phyloP scores from a whole-genome alignment of 2,797 vertebrate genomes.

The Chiroxiphia lanceolata region DNA sequence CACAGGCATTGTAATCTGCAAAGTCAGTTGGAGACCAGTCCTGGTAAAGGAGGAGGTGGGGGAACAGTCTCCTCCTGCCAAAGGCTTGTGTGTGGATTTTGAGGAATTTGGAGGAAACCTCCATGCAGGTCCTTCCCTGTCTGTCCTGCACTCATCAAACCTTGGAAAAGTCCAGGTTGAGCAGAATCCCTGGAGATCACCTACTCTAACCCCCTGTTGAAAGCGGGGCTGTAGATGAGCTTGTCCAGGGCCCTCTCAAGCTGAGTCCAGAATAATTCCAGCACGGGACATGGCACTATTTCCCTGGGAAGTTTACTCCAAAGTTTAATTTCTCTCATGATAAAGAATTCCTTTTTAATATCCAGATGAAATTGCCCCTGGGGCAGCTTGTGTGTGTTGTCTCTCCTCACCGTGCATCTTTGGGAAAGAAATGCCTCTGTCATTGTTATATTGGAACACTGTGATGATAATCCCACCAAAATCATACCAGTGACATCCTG shows the following conservation, averaged over 20 bases:
- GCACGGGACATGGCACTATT: not conserved
- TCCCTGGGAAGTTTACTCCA: not conserved
- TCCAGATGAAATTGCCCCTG: not conserved
- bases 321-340: not conserved
- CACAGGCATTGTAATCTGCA: not conserved
- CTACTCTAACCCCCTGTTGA: not conserved
- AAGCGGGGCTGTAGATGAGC: not conserved
- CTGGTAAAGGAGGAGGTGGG: not conserved
- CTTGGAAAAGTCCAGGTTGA: not conserved
- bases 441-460: not conserved
- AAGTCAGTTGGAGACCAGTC: not conserved
- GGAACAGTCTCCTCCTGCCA: not conserved
- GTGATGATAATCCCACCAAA: not conserved
- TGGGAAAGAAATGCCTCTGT: not conserved
- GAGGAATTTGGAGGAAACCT: not conserved
- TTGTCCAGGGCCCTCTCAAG: not conserved
- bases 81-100: not conserved
- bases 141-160: not conserved
- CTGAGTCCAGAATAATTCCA: not conserved
- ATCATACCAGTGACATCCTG: not conserved
- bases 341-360: not conserved
- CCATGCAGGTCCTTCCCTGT: not conserved
- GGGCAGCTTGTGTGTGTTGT: not conserved
- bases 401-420: not conserved
- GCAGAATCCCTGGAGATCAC: not conserved